Percentiles rank a stretch among this genome's conserved stretches.
phyloP scores from a whole-genome alignment of 2,113 vertebrate species.

The Catagonus wagneri region DNA sequence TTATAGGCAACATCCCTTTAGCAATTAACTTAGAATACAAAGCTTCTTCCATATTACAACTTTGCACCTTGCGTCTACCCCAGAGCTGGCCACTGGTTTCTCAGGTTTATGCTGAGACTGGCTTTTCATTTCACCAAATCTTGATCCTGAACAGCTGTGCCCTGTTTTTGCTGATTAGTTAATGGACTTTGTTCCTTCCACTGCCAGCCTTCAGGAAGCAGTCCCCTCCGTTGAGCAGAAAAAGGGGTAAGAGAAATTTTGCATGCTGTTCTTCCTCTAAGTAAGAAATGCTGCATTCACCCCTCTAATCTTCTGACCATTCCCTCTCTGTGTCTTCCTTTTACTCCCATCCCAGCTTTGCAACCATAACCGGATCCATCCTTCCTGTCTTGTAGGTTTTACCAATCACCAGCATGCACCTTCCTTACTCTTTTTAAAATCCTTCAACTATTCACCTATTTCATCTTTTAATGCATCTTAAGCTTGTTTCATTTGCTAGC shows the following conservation, averaged over 20 bases:
- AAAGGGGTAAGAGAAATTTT: background rate
- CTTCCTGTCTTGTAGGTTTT: background rate
- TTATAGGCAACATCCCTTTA: no score
- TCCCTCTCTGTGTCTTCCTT: fast-evolving
- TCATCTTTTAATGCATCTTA: background rate
- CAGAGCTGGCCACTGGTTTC: background rate
- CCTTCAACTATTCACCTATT: background rate
- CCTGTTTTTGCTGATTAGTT: background rate
- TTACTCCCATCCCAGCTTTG: fast-evolving
- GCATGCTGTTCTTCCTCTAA: no score
- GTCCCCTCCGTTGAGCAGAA: background rate
- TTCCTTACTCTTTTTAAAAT: background rate
- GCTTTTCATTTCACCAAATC: background rate
- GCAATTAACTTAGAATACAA: no score
- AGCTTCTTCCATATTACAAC: no score
- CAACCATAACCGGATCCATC: fast-evolving
- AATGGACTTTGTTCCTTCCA: background rate
- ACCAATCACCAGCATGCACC: background rate
- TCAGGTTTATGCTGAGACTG: fast-evolving
- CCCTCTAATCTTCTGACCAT: background rate
- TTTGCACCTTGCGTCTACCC: background rate
- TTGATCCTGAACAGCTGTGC: background rate
- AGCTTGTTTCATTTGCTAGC: background rate
- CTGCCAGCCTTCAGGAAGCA: background rate
- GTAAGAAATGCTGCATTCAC: background rate